Evolutionary conservation across 1,140 invertebrate genomes (phyloP).

Genomic region (Drosophila micromelanica): DNA sequence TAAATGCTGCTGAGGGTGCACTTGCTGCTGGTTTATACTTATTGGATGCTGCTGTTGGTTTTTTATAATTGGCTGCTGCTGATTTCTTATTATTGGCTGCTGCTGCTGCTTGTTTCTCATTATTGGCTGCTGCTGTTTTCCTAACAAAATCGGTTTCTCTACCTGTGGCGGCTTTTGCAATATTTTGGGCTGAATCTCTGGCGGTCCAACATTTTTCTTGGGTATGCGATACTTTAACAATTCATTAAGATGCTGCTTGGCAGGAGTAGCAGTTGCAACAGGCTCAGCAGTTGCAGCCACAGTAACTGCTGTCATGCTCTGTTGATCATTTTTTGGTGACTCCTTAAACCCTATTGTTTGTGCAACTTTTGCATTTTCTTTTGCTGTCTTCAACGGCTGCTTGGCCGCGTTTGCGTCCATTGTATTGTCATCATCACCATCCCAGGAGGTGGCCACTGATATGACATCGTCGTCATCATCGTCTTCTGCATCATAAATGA

Average conservation of each 20-base stretch:
- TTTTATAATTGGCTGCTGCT: no score
- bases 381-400: neutral
- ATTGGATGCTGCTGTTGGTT: neutral
- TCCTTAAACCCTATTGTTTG: neutral
- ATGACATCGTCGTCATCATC: conserved; percentile 44
- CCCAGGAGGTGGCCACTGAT: conserved; percentile 51
- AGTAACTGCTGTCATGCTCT: neutral
- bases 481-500: conserved; percentile 40
- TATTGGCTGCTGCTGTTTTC: neutral
- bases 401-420: neutral
- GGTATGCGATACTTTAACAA: conserved; percentile 18
- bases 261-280: neutral
- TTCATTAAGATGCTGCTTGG: neutral
- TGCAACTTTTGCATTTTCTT: neutral
- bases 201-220: neutral
- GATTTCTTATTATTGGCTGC: no score
- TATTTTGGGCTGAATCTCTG: neutral
- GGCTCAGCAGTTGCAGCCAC: no score
- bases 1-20: no score
- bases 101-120: no score
- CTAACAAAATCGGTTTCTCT: neutral
- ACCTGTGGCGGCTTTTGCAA: neutral
- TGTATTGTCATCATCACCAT: conserved; percentile 37
- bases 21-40: no score
- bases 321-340: neutral